These are phyloP conservation scores for Gambelia wislizenii DNA, from an alignment of 2,797 vertebrate genomes.

Conservation along the genomic window DNA sequence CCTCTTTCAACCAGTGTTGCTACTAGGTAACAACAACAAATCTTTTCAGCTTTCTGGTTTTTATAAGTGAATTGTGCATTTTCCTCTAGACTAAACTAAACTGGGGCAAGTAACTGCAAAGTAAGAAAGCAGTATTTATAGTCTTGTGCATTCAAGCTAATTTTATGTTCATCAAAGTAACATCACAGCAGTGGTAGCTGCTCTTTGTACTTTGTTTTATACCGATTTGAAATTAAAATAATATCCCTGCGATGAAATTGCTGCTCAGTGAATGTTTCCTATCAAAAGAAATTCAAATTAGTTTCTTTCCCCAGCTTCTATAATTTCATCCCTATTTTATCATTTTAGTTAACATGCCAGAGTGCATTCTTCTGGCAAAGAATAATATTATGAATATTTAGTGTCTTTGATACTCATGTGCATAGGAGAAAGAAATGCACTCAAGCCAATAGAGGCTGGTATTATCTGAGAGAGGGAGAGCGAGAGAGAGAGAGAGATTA, in stretches of 20 bases:
- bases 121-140: slow-evolving; percentile 3
- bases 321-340: slow-evolving; percentile 52
- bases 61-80: slow-evolving; percentile 1
- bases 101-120: slow-evolving; percentile 3
- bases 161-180: slow-evolving; percentile 27
- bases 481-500: too few relatives aligned
- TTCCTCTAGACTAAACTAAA: slow-evolving; percentile 4
- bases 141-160: slow-evolving; percentile 28
- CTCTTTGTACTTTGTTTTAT: slow-evolving; percentile 46
- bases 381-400: slow-evolving; percentile 56
- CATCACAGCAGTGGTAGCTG: neutral
- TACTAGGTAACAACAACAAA: neutral
- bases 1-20: neutral
- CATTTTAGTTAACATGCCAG: slow-evolving; percentile 39
- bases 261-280: slow-evolving; percentile 32
- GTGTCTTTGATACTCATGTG: slow-evolving; percentile 36
- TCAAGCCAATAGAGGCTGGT: slow-evolving; percentile 45
- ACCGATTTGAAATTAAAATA: slow-evolving; percentile 34
- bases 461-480: slow-evolving; percentile 26
- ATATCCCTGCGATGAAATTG: slow-evolving; percentile 48
- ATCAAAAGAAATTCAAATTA: slow-evolving; percentile 52
- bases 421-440: slow-evolving; percentile 23
- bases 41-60: slow-evolving; percentile 18
- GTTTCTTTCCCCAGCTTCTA: slow-evolving; percentile 4
- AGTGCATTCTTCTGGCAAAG: slow-evolving; percentile 39